phyloP scores from a whole-genome alignment of 2,113 vertebrate genomes.

The Toxotes chatareus region DNA sequence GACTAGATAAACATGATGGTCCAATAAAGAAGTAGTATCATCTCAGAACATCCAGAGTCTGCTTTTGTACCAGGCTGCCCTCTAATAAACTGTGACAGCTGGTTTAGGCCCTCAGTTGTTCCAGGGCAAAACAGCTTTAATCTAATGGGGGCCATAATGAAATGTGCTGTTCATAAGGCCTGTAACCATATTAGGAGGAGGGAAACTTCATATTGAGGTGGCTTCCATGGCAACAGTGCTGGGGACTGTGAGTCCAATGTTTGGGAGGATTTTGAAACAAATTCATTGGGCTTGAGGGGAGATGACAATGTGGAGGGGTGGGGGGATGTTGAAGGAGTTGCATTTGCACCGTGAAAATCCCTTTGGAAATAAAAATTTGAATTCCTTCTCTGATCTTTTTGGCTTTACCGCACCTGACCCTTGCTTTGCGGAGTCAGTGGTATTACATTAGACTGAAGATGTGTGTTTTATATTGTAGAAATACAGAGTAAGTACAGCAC shows the following conservation, averaged over 20 bases:
- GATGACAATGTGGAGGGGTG: constrained; percentile 55
- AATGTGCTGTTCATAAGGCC: constrained; percentile 78
- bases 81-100: constrained; percentile 62
- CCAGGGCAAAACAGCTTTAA: constrained; percentile 71
- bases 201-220: constrained; percentile 65
- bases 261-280: constrained; percentile 71
- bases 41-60: constrained; percentile 29
- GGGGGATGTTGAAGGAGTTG: constrained; percentile 35
- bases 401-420: constrained; percentile 40
- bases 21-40: constrained; percentile 32
- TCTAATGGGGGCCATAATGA: constrained; percentile 72
- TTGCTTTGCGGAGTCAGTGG: not conserved
- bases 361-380: constrained; percentile 58
- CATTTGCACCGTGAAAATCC: constrained; percentile 60
- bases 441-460: constrained; percentile 11
- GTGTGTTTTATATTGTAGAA: constrained; percentile 13
- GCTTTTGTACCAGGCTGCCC: constrained; percentile 19
- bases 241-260: constrained; percentile 55
- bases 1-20: constrained; percentile 31
- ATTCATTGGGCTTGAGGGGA: constrained; percentile 65
- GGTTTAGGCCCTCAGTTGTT: constrained; percentile 63
- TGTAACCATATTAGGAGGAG: constrained; percentile 71
- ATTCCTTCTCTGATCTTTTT: constrained; percentile 55
- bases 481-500: not conserved
- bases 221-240: constrained; percentile 76